phyloP scores from a whole-genome alignment of 1,140 invertebrate genomes.

The Calephelis virginiensis region DNA sequence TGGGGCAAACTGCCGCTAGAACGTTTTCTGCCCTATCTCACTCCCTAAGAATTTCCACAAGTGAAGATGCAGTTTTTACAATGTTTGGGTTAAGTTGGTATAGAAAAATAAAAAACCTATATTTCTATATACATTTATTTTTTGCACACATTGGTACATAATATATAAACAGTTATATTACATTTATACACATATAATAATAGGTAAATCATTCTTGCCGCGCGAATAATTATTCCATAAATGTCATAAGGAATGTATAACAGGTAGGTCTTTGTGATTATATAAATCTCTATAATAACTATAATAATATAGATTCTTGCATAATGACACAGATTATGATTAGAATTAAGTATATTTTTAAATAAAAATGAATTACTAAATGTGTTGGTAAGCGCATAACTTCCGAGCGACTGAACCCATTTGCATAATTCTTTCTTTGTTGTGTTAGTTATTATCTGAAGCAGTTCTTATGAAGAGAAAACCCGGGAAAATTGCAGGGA shows the following conservation, averaged over 20 bases:
- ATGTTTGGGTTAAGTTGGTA: background rate
- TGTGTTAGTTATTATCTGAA: too few species aligned
- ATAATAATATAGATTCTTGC: background rate
- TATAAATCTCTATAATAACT: background rate
- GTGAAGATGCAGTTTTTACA: too few species aligned
- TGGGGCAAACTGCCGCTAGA: too few species aligned
- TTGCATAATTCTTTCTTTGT: too few species aligned
- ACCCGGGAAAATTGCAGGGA: too few species aligned
- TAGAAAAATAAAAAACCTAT: slow-evolving; percentile 25
- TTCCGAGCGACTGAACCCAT: too few species aligned
- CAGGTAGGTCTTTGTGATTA: slow-evolving; percentile 24
- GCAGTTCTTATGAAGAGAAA: too few species aligned
- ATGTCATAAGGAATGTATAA: slow-evolving; percentile 61
- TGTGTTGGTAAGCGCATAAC: background rate
- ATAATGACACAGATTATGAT: background rate
- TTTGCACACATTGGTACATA: slow-evolving; percentile 58
- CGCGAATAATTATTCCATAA: slow-evolving; percentile 39
- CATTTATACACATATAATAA: slow-evolving; percentile 60
- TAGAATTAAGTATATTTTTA: background rate
- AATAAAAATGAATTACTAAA: background rate
- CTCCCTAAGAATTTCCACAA: too few species aligned
- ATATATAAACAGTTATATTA: slow-evolving; percentile 61
- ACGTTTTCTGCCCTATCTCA: too few species aligned
- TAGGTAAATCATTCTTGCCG: slow-evolving; percentile 38
- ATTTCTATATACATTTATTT: slow-evolving; percentile 70